Conservation (phyloP, 2,888 invertebrate genomes). For the Graphium colonna region DNA sequence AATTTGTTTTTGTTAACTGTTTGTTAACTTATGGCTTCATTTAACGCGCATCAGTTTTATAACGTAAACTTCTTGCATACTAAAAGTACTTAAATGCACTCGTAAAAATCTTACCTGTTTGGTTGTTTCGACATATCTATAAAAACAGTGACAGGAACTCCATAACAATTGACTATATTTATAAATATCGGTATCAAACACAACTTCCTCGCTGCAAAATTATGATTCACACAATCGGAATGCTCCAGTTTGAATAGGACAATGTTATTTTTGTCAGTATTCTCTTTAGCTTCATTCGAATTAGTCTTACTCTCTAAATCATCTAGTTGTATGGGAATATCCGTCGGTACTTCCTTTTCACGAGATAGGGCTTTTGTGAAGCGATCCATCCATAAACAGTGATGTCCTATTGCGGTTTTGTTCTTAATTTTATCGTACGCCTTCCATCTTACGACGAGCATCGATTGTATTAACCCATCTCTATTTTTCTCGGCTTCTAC, state of each 20-base stretch:
- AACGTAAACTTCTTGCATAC: too few species aligned
- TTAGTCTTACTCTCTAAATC: conserved; percentile 44
- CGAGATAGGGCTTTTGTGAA: conserved; percentile 77
- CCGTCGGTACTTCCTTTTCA: conserved; percentile 50
- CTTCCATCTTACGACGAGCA: conserved; percentile 76
- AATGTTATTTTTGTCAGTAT: conserved; percentile 66
- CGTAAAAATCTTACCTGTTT: conserved; percentile 81
- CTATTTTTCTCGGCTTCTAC: conserved; percentile 30
- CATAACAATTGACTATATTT: conserved; percentile 83
- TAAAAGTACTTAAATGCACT: too few species aligned
- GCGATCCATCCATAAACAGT: conserved; percentile 82
- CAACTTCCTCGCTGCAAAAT: conserved; percentile 80
- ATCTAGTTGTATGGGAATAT: conserved; percentile 60
- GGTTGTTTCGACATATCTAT: conserved; percentile 79
- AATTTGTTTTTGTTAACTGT: too few species aligned
- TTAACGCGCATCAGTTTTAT: too few species aligned
- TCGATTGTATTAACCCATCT: conserved; percentile 62
- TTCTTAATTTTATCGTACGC: conserved; percentile 78
- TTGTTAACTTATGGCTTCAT: too few species aligned
- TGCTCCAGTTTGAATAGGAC: conserved; percentile 81
- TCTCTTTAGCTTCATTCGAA: conserved; percentile 42
- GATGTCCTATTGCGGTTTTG: conserved; percentile 83
- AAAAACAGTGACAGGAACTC: conserved; percentile 78
- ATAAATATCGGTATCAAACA: conserved; percentile 85
- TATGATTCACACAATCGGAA: conserved; percentile 79